A percentile compares a stretch with the other conserved stretches of the same genome.
Evolutionary conservation across 2,113 vertebrate species (phyloP).

Genomic region (Pteronura brasiliensis): DNA sequence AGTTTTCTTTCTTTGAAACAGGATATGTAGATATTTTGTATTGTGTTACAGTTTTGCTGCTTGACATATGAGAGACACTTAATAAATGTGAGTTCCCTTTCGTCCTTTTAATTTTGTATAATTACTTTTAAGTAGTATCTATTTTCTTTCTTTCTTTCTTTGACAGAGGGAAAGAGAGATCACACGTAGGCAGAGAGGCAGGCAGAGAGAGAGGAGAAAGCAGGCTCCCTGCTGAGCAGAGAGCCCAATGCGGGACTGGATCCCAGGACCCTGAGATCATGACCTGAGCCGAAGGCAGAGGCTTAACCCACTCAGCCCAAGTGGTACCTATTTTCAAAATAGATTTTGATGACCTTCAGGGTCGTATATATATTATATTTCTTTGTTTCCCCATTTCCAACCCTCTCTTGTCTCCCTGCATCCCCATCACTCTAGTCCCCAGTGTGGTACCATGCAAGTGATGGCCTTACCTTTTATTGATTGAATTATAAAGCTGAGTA

Average conservation of each 20-base stretch:
- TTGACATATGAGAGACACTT: not conserved
- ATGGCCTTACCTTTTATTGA: not conserved
- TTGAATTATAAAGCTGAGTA: not conserved
- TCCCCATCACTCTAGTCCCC: not conserved
- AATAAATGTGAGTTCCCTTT: not conserved
- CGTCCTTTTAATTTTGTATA: not conserved
- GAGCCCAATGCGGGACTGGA: no score
- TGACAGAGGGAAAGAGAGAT: no score
- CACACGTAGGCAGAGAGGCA: no score
- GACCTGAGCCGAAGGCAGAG: no score
- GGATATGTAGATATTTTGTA: not conserved
- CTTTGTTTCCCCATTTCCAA: not conserved
- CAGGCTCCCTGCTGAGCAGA: no score
- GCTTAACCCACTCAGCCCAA: no score
- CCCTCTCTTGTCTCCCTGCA: not conserved
- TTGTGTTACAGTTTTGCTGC: not conserved
- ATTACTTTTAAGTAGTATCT: not conserved
- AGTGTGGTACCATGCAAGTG: not conserved
- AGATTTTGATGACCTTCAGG: not conserved
- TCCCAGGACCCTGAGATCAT: no score
- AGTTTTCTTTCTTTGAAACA: not conserved
- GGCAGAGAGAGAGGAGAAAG: no score
- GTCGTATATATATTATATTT: not conserved
- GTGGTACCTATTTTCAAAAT: not conserved
- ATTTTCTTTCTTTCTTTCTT: not conserved